Conservation (phyloP, 2,888 invertebrate species). For the Limulus polyphemus region DNA sequence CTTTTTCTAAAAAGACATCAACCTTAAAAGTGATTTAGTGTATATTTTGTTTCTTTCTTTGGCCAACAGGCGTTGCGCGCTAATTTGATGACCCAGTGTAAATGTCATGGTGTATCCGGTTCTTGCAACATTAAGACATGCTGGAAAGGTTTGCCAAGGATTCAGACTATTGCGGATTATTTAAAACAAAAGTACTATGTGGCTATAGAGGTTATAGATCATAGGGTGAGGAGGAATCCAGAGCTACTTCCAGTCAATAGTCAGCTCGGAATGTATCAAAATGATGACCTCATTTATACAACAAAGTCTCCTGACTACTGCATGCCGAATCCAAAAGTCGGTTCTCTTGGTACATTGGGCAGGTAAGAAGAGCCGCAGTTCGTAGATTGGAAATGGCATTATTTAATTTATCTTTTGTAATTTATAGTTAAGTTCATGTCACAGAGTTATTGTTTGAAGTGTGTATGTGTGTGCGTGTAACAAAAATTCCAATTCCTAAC, state of each 20-base stretch:
- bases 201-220: slow-evolving; percentile 39
- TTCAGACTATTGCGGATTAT: slow-evolving; percentile 77
- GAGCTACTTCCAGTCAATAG: slow-evolving; percentile 37
- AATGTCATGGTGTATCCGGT: slow-evolving; percentile 98
- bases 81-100: slow-evolving; percentile 90
- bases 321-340: slow-evolving; percentile 57
- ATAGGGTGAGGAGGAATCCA: slow-evolving; percentile 29
- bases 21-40: too few relatives aligned
- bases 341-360: slow-evolving; percentile 71
- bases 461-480: too few relatives aligned
- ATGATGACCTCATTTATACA: slow-evolving; percentile 49
- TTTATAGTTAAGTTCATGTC: too few relatives aligned
- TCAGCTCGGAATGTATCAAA: slow-evolving; percentile 36
- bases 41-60: too few relatives aligned
- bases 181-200: slow-evolving; percentile 56
- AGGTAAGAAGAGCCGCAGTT: slow-evolving; percentile 41
- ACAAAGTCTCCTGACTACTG: slow-evolving; percentile 74
- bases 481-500: too few relatives aligned
- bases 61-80: slow-evolving; percentile 68
- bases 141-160: slow-evolving; percentile 90
- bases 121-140: slow-evolving; percentile 95
- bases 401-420: too few relatives aligned
- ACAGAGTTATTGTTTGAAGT: too few relatives aligned
- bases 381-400: too few relatives aligned
- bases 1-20: too few relatives aligned